These are phyloP conservation scores for Bombylius major DNA, from an alignment of 2,888 invertebrate species.

Conservation along the genomic window DNA sequence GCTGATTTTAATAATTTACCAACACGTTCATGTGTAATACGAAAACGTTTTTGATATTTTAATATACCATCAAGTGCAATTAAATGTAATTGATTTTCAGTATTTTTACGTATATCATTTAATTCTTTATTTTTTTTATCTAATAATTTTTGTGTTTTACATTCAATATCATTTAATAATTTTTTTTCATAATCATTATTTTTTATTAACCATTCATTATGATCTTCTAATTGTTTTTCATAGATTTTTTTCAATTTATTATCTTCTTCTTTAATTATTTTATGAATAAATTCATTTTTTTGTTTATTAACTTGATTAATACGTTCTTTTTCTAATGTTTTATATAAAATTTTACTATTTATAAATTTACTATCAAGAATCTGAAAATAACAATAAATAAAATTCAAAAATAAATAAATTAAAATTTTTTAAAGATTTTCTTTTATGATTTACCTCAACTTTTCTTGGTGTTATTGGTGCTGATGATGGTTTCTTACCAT, in stretches of 20 bases:
- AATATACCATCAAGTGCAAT: slow-evolving; percentile 42
- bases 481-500: not conserved
- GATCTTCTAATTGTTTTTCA: not conserved
- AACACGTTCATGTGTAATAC: slow-evolving; percentile 43
- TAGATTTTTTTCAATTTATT: slow-evolving; percentile 4
- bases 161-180: slow-evolving; percentile 24
- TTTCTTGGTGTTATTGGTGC: not conserved
- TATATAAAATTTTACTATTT: not conserved
- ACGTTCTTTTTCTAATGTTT: slow-evolving; percentile 23
- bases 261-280: slow-evolving; percentile 13
- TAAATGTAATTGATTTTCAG: slow-evolving; percentile 22
- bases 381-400: too few relatives aligned
- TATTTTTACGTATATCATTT: slow-evolving; percentile 19
- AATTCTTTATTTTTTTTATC: slow-evolving; percentile 22
- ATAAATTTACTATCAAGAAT: not conserved
- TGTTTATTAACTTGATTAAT: slow-evolving; percentile 33
- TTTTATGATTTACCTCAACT: not conserved
- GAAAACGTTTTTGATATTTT: slow-evolving; percentile 44
- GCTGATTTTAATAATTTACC: slow-evolving; percentile 35
- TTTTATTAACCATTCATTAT: slow-evolving; percentile 12
- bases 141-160: slow-evolving; percentile 18
- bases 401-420: not conserved
- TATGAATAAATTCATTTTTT: slow-evolving; percentile 23
- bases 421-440: not conserved
- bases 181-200: slow-evolving; percentile 18